Conservation (phyloP, 2,888 invertebrate species). For the Galeopsomyia nigrocyanea region DNA sequence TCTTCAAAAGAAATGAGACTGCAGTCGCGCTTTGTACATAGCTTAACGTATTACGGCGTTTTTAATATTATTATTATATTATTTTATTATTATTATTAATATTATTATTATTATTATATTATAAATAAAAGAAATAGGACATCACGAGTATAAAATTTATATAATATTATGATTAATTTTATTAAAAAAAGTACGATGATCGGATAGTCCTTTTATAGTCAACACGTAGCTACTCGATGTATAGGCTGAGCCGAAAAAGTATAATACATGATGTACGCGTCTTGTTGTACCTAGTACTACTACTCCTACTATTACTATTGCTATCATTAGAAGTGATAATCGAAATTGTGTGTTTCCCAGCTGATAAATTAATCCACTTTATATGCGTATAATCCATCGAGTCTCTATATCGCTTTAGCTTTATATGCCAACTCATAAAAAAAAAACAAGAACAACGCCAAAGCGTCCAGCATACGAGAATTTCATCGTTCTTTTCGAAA, state of each 20-base stretch:
- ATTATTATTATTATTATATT: constrained; percentile 54
- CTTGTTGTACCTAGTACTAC: constrained; percentile 63
- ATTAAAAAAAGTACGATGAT: constrained; percentile 40
- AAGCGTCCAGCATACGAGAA: no score
- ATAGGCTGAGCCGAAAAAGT: constrained; percentile 29
- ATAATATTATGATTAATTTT: constrained; percentile 38
- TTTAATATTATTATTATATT: constrained; percentile 62
- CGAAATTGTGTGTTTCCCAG: constrained; percentile 14
- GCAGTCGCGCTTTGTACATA: constrained; percentile 68
- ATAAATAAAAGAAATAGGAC: constrained; percentile 39
- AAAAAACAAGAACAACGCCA: background rate
- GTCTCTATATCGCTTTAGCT: constrained; percentile 56
- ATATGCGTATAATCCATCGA: constrained; percentile 35
- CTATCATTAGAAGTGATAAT: constrained; percentile 40
- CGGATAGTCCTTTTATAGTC: constrained; percentile 46
- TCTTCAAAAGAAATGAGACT: constrained; percentile 57
- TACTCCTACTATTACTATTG: constrained; percentile 59
- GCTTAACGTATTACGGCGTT: constrained; percentile 60
- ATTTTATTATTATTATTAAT: constrained; percentile 57
- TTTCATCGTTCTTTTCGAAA: no score
- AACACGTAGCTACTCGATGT: constrained; percentile 38
- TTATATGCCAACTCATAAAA: constrained; percentile 50
- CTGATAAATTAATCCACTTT: constrained; percentile 28
- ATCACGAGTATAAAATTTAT: constrained; percentile 40
- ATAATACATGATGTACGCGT: constrained; percentile 45